phyloP scores from a whole-genome alignment of 1,140 invertebrate genomes.

The Adoxophyes honmai region DNA sequence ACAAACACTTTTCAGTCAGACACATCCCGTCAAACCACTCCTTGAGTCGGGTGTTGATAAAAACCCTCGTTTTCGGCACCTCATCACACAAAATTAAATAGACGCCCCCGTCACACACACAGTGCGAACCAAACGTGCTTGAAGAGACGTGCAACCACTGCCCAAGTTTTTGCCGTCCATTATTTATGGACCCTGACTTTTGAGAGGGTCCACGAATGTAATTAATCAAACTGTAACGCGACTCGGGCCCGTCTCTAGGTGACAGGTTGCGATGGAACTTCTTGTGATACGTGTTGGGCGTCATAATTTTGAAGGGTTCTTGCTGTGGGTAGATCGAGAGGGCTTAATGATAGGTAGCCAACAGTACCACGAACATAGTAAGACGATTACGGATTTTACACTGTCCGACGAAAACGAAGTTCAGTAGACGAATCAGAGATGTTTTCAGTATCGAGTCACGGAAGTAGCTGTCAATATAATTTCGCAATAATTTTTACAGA shows the following conservation, averaged over 20 bases:
- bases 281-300: slow-evolving; percentile 10
- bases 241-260: not conserved
- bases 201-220: slow-evolving; percentile 8
- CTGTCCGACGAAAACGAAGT: too few species aligned
- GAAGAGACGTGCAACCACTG: slow-evolving; percentile 2
- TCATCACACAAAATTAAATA: too few species aligned
- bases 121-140: not conserved
- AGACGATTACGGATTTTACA: too few species aligned
- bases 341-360: not conserved
- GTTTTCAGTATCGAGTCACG: too few species aligned
- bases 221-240: slow-evolving; percentile 6
- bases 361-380: too few species aligned
- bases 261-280: slow-evolving; percentile 1
- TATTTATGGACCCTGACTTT: slow-evolving; percentile 9
- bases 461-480: too few species aligned
- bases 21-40: too few species aligned
- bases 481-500: too few species aligned
- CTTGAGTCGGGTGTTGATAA: too few species aligned
- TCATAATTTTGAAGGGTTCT: slow-evolving; percentile 2
- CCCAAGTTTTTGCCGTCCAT: slow-evolving; percentile 3
- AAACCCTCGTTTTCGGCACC: too few species aligned
- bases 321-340: not conserved
- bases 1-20: too few species aligned
- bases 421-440: too few species aligned
- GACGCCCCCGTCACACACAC: not conserved